phyloP scores from a whole-genome alignment of 2,797 vertebrate genomes.

The Darevskia mixta region DNA sequence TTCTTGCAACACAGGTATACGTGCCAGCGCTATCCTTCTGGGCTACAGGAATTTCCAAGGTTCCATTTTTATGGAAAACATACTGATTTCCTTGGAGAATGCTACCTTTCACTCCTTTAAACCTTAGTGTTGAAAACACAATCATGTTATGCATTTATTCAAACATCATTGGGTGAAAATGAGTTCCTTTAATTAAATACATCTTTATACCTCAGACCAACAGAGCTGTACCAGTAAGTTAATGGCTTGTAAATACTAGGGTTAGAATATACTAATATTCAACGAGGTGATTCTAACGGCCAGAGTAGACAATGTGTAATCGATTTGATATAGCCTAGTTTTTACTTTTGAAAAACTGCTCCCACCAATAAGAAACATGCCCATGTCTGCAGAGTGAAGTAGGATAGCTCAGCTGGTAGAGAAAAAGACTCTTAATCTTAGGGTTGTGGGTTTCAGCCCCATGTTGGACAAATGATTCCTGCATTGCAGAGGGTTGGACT shows the following conservation, averaged over 20 bases:
- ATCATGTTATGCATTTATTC: constrained; percentile 37
- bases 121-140: constrained; percentile 81
- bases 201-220: not conserved
- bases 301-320: not conserved
- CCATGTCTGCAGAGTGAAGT: no score
- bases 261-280: not conserved
- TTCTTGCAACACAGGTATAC: constrained; percentile 92
- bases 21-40: constrained; percentile 86
- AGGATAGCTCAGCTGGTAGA: no score
- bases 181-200: not conserved
- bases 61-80: constrained; percentile 89
- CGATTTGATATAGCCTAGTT: not conserved
- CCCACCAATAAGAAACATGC: not conserved
- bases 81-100: constrained; percentile 88
- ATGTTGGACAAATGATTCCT: no score
- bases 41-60: constrained; percentile 88
- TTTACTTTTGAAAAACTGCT: not conserved
- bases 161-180: not conserved
- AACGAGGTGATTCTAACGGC: not conserved
- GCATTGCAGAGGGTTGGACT: no score
- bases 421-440: no score
- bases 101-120: constrained; percentile 89
- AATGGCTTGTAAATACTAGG: not conserved
- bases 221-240: not conserved
- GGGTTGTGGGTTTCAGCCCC: no score